Evolutionary conservation across 2,113 vertebrate genomes (phyloP).

Genomic region (Cynoglossus semilaevis): DNA sequence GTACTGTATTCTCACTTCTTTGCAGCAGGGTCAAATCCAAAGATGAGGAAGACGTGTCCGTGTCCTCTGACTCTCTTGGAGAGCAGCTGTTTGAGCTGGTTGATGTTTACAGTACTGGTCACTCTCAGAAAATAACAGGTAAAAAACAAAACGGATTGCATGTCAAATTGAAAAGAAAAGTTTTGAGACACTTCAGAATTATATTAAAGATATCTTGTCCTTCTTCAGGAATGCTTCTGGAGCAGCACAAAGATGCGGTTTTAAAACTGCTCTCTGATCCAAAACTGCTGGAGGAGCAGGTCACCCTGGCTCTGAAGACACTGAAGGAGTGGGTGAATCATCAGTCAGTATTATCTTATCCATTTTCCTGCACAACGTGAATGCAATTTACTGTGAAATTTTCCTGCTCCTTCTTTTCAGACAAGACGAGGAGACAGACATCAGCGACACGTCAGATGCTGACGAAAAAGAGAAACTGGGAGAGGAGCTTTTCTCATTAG

Average conservation of each 20-base stretch:
- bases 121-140: conserved; percentile 82
- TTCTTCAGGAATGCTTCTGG: conserved; percentile 77
- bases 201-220: neutral
- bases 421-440: conserved; percentile 48
- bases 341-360: neutral
- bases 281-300: conserved; percentile 68
- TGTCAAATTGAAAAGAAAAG: too few species aligned
- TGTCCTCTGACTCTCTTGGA: conserved; percentile 77
- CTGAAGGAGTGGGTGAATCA: conserved; percentile 67
- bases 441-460: conserved; percentile 63
- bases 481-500: conserved; percentile 73
- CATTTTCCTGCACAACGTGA: neutral
- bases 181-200: too few species aligned
- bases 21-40: conserved; percentile 48
- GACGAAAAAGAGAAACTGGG: conserved; percentile 73
- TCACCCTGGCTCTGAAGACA: conserved; percentile 70
- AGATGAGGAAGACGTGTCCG: conserved; percentile 66
- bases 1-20: conserved; percentile 5
- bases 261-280: conserved; percentile 71
- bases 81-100: conserved; percentile 79
- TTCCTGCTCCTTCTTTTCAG: conserved; percentile 33
- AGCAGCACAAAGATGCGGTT: conserved; percentile 73
- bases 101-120: conserved; percentile 74
- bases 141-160: neutral
- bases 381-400: neutral